Evolutionary conservation across 1,140 invertebrate genomes (phyloP).

Genomic region (Drosophila kanapiae): DNA sequence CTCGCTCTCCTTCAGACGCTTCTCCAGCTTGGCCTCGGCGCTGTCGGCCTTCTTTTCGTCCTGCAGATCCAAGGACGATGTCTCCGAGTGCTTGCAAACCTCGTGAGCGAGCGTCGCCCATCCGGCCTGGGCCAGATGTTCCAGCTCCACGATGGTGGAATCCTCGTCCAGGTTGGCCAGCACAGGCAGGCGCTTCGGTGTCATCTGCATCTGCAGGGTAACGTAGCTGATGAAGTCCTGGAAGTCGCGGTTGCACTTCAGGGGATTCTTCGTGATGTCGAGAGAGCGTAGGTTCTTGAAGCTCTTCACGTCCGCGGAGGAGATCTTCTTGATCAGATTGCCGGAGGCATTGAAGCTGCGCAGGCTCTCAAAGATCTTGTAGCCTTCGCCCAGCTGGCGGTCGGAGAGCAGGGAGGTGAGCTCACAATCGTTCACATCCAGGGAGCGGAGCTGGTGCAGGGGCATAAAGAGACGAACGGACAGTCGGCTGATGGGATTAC

Average conservation of each 20-base stretch:
- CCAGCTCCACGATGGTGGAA: slow-evolving; percentile 43
- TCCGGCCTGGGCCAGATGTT: slow-evolving; percentile 51
- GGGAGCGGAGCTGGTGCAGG: slow-evolving; percentile 86
- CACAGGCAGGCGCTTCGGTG: slow-evolving; percentile 84
- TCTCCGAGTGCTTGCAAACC: slow-evolving; percentile 73
- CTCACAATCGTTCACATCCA: slow-evolving; percentile 89
- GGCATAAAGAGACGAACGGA: slow-evolving; percentile 89
- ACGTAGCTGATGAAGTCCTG: slow-evolving; percentile 87
- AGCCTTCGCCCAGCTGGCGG: slow-evolving; percentile 69
- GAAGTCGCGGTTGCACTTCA: slow-evolving; percentile 88
- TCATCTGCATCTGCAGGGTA: slow-evolving; percentile 86
- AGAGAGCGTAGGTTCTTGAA: slow-evolving; percentile 88
- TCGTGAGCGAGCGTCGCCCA: slow-evolving; percentile 74
- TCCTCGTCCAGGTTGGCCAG: slow-evolving; percentile 86
- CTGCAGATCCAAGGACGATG: neutral
- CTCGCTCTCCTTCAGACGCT: slow-evolving; percentile 74
- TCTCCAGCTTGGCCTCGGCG: slow-evolving; percentile 73
- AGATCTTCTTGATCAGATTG: slow-evolving; percentile 87
- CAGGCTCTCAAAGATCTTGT: slow-evolving; percentile 85
- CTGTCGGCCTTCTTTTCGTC: slow-evolving; percentile 49
- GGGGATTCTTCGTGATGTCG: slow-evolving; percentile 88
- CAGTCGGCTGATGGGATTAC: slow-evolving; percentile 89
- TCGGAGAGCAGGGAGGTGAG: slow-evolving; percentile 89
- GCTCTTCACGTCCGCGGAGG: slow-evolving; percentile 86
- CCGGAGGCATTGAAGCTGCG: slow-evolving; percentile 87